phyloP scores from a whole-genome alignment of 30 jellyfish, hydroid and myxozoan genomes.

The Chironex yamaguchii region DNA sequence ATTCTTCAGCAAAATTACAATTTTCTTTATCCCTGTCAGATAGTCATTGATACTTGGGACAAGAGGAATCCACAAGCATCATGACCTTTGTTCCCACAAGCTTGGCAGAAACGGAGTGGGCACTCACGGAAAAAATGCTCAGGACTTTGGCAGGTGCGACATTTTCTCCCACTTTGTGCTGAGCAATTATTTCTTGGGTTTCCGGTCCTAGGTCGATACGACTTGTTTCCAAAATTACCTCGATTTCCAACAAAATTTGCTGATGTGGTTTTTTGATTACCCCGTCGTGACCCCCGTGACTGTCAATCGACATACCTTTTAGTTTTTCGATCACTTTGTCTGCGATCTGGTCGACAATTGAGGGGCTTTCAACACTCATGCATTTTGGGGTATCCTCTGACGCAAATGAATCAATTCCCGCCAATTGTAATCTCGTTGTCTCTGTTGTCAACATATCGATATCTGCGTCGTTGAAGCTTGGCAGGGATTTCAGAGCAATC shows the following conservation, averaged over 20 bases:
- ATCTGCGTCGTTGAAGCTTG: background rate
- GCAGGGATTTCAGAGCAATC: background rate
- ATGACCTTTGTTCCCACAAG: slow-evolving; percentile 37
- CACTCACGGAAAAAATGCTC: slow-evolving; percentile 53
- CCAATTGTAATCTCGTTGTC: slow-evolving; percentile 2
- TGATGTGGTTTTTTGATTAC: background rate
- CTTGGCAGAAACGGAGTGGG: slow-evolving; percentile 39
- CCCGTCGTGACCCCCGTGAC: background rate
- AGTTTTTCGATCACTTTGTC: background rate
- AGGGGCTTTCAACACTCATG: background rate
- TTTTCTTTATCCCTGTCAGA: too few relatives aligned
- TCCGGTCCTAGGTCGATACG: background rate
- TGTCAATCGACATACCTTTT: background rate
- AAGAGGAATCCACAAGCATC: slow-evolving; percentile 23
- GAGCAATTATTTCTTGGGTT: background rate
- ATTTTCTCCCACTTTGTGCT: slow-evolving; percentile 11
- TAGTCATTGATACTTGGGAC: slow-evolving; percentile 67
- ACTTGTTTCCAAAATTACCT: background rate
- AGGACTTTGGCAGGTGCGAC: slow-evolving; percentile 42
- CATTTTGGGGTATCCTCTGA: background rate
- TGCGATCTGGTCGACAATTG: background rate
- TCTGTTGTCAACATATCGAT: slow-evolving; percentile 10
- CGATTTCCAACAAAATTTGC: slow-evolving; percentile 4
- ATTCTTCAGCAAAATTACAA: too few relatives aligned
- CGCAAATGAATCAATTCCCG: slow-evolving; percentile 4